phyloP scores from a whole-genome alignment of 1,140 invertebrate genomes.

The Drosophila serrata region DNA sequence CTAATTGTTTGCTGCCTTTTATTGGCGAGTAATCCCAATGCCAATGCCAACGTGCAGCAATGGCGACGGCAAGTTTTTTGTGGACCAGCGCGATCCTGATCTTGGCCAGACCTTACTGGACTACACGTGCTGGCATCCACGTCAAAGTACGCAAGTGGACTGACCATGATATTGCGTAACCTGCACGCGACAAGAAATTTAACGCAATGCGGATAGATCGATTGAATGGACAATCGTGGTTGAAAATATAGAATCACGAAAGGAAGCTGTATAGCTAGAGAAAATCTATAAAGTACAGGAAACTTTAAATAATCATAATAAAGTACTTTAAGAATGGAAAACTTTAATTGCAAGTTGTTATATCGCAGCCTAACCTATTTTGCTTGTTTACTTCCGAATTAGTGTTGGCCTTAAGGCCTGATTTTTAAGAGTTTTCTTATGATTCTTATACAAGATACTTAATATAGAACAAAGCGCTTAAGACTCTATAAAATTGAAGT shows the following conservation, averaged over 20 bases:
- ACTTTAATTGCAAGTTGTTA: background rate
- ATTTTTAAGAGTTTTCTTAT: background rate
- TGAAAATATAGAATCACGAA: background rate
- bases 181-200: slow-evolving; percentile 74
- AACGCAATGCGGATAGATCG: slow-evolving; percentile 49
- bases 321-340: background rate
- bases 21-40: slow-evolving; percentile 66
- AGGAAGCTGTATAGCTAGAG: background rate
- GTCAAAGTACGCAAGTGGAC: slow-evolving; percentile 28
- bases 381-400: background rate
- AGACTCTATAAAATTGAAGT: background rate
- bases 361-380: background rate
- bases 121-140: slow-evolving; percentile 73
- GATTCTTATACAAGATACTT: background rate
- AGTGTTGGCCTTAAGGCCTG: background rate
- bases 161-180: slow-evolving; percentile 72
- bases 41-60: slow-evolving; percentile 47
- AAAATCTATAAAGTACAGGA: background rate
- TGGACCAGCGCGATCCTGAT: slow-evolving; percentile 25
- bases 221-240: slow-evolving; percentile 10
- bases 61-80: slow-evolving; percentile 71
- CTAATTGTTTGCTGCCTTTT: slow-evolving; percentile 79
- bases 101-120: slow-evolving; percentile 45
- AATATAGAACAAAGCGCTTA: background rate
- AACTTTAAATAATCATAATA: background rate